phyloP scores from a whole-genome alignment of 2,797 vertebrate genomes.

The Halcyon badia region DNA sequence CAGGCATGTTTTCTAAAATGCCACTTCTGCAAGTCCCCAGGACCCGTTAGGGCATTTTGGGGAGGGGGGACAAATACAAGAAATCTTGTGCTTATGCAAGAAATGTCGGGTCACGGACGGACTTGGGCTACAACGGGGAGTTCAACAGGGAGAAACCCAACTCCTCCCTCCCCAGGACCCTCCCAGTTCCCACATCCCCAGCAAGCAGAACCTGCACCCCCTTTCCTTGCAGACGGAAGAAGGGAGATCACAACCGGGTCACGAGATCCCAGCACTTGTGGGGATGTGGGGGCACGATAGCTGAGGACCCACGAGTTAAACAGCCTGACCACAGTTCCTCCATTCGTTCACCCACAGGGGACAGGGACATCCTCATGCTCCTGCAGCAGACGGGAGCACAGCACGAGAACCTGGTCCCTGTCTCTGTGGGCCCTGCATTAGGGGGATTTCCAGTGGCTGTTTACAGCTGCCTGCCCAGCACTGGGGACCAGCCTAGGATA shows the following conservation, averaged over 20 bases:
- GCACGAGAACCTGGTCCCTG: accelerated
- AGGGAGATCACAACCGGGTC: not conserved
- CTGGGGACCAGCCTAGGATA: not conserved
- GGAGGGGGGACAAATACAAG: not conserved
- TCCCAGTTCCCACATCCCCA: not conserved
- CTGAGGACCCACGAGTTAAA: not conserved
- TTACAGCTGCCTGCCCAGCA: not conserved
- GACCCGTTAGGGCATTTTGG: not conserved
- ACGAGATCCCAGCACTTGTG: not conserved
- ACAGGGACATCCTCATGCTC: not conserved
- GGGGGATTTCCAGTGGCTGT: not conserved
- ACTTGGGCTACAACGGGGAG: not conserved
- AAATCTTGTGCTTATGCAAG: not conserved
- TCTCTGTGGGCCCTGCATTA: not conserved
- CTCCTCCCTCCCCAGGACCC: not conserved
- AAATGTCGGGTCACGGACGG: not conserved
- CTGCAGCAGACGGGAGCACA: not conserved
- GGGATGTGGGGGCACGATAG: not conserved
- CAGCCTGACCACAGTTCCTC: not conserved
- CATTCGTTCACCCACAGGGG: not conserved
- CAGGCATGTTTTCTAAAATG: constrained; percentile 36
- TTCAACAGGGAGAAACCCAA: not conserved
- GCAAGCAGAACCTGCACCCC: not conserved
- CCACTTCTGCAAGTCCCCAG: constrained; percentile 58
- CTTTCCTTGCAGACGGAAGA: not conserved